Percentiles rank a stretch among this genome's conserved stretches.
Conservation (phyloP, 2,888 invertebrate genomes). For the Orthosia gracilis region DNA sequence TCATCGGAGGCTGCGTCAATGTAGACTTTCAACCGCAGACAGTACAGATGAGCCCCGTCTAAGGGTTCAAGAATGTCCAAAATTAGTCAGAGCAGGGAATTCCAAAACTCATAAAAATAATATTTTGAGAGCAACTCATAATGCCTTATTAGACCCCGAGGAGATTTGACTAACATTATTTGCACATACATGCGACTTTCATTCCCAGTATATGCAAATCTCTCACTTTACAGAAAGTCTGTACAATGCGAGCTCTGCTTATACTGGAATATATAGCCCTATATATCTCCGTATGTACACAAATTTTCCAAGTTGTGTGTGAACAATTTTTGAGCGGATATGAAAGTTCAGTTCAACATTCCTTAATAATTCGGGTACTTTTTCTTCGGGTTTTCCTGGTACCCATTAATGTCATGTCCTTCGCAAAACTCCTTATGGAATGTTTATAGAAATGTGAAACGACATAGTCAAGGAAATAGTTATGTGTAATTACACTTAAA, state of each 20-base stretch:
- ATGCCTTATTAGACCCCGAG: constrained; percentile 34
- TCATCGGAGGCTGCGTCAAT: constrained; percentile 58
- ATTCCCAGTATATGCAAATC: constrained; percentile 19
- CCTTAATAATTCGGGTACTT: constrained; percentile 46
- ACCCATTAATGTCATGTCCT: constrained; percentile 34
- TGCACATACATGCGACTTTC: constrained; percentile 32
- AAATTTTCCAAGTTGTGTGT: constrained; percentile 40
- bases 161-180: constrained; percentile 50
- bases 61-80: constrained; percentile 54
- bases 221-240: not conserved
- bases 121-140: constrained; percentile 61
- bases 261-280: not conserved
- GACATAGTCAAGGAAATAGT: constrained; percentile 47
- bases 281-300: not conserved
- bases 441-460: constrained; percentile 52
- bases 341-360: constrained; percentile 55
- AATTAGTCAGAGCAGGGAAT: constrained; percentile 65
- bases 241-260: not conserved
- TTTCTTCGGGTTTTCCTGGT: constrained; percentile 56
- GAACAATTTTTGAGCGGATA: constrained; percentile 47
- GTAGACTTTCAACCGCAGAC: constrained; percentile 55
- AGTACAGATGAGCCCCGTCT: constrained; percentile 34
- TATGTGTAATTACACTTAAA: constrained; percentile 34
- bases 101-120: constrained; percentile 56
- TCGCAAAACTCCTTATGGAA: constrained; percentile 45